Conservation (phyloP, 92 coral and sea anemone genomes). For the Heliopora coerulea region DNA sequence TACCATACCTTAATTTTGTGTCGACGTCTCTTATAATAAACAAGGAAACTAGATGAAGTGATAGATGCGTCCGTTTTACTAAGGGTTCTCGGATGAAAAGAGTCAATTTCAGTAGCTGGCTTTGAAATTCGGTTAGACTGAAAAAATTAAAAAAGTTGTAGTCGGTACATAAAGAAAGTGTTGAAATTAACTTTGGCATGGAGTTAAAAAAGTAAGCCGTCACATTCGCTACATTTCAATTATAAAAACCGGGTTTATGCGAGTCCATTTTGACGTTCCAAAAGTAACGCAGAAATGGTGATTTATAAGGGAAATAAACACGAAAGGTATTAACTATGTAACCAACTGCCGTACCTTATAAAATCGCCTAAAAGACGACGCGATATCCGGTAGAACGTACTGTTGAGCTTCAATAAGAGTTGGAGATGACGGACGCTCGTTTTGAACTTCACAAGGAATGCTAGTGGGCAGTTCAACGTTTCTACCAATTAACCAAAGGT, state of each 20-base stretch:
- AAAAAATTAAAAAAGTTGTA: background rate
- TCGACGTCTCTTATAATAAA: constrained; percentile 69
- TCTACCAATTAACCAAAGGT: constrained; percentile 32
- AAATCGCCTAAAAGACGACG: constrained; percentile 73
- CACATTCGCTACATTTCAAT: too few species aligned
- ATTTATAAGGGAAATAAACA: too few species aligned
- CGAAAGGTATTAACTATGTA: too few species aligned
- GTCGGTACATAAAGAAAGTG: too few species aligned
- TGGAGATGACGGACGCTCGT: constrained; percentile 82
- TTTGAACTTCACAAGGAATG: constrained; percentile 61
- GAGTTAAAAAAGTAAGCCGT: too few species aligned
- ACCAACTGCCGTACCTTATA: too few species aligned
- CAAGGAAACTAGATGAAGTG: constrained; percentile 73
- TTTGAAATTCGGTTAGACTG: background rate
- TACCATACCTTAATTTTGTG: constrained; percentile 67
- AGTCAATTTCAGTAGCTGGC: background rate
- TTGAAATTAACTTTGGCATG: too few species aligned
- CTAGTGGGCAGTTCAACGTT: constrained; percentile 73
- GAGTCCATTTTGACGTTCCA: too few species aligned
- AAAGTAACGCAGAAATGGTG: too few species aligned
- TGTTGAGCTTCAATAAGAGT: constrained; percentile 75
- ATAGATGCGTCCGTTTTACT: constrained; percentile 75
- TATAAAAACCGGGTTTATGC: too few species aligned
- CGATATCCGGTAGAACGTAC: constrained; percentile 67
- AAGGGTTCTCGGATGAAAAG: constrained; percentile 15